Conservation (phyloP, 2,113 vertebrate species). For the Rattus norvegicus region GRCr8 NC_086022.1:90943001-90943500, state of each 20-base stretch:
- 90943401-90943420: not conserved
- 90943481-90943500: not conserved
- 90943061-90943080: no score
- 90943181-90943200: no score
- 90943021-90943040: no score
- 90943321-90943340: not conserved
- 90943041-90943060: no score
- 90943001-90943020: no score
- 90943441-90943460: not conserved
- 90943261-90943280: not conserved
- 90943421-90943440: not conserved
- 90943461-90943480: not conserved
- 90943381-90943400: constrained; percentile 11
- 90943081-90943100: no score
- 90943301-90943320: not conserved
- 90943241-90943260: not conserved
- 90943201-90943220: no score
- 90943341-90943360: not conserved
- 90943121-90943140: no score
- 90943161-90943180: no score
- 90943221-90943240: not conserved
- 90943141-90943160: no score
- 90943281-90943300: not conserved
- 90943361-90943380: not conserved
- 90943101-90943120: no score